Conservation (phyloP, 2,888 invertebrate species). For the Parelbella ahira region DNA sequence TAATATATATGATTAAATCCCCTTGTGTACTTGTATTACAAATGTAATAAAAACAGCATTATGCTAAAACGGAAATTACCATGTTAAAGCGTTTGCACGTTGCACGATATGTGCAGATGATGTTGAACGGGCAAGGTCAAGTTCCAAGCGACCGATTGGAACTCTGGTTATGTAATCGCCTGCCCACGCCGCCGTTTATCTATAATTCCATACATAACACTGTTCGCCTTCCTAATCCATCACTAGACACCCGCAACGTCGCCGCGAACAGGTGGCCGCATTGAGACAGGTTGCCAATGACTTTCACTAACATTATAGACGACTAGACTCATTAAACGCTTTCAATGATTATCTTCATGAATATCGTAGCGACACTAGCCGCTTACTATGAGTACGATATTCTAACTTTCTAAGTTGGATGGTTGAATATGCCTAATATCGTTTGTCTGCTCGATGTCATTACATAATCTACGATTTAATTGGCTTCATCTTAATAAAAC, state of each 20-base stretch:
- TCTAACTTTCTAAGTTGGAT: too few species aligned
- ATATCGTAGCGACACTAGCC: too few species aligned
- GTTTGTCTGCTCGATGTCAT: too few species aligned
- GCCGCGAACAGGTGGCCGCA: constrained; percentile 27
- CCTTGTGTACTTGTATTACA: too few species aligned
- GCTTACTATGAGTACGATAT: too few species aligned
- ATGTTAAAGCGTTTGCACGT: neutral
- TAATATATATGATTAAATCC: too few species aligned
- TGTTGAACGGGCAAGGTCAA: constrained; percentile 54
- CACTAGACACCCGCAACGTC: constrained; percentile 1
- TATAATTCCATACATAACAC: constrained; percentile 24
- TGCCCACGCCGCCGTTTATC: constrained; percentile 23
- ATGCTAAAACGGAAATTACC: constrained; percentile 9
- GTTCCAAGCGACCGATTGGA: constrained; percentile 45
- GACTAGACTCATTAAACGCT: neutral
- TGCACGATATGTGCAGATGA: constrained; percentile 19
- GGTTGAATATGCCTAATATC: too few species aligned
- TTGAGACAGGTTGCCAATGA: constrained; percentile 28
- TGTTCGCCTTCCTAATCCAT: constrained; percentile 23
- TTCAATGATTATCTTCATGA: neutral
- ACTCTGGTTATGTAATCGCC: constrained; percentile 51
- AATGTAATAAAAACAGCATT: neutral
- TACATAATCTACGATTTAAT: too few species aligned
- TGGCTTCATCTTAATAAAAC: too few species aligned
- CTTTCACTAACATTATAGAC: constrained; percentile 30